Conservation (phyloP, 2,888 invertebrate species). For the Aphodius granarius region DNA sequence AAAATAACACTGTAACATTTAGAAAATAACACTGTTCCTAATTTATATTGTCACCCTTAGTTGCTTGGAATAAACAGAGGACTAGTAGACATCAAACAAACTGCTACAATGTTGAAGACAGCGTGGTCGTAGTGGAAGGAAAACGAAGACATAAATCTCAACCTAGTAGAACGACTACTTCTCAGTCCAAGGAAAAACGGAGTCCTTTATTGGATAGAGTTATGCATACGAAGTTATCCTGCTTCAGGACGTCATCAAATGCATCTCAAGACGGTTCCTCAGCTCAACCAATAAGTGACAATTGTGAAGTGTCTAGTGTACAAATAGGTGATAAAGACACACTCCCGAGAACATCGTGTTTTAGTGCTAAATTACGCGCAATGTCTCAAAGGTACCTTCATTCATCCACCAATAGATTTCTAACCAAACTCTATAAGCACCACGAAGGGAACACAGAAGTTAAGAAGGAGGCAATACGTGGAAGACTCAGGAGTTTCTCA, state of each 20-base stretch:
- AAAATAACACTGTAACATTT: slow-evolving; percentile 3
- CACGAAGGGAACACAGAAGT: slow-evolving; percentile 50
- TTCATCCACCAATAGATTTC: slow-evolving; percentile 68
- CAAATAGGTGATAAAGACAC: slow-evolving; percentile 32
- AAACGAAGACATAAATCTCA: slow-evolving; percentile 57
- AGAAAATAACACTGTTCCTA: too few species aligned
- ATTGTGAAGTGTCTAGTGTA: slow-evolving; percentile 5
- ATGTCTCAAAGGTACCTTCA: slow-evolving; percentile 75
- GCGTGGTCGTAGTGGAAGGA: slow-evolving; percentile 62
- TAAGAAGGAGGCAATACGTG: slow-evolving; percentile 50
- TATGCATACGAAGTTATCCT: slow-evolving; percentile 70
- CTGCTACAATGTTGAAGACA: slow-evolving; percentile 67
- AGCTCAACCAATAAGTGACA: slow-evolving; percentile 1
- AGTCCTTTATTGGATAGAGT: slow-evolving; percentile 72
- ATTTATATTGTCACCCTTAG: slow-evolving; percentile 65
- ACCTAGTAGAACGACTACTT: slow-evolving; percentile 51
- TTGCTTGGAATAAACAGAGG: slow-evolving; percentile 64
- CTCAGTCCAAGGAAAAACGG: slow-evolving; percentile 64
- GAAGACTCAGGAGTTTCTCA: slow-evolving; percentile 70
- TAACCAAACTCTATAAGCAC: slow-evolving; percentile 67
- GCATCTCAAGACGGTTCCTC: slow-evolving; percentile 52
- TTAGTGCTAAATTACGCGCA: slow-evolving; percentile 69
- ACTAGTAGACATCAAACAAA: slow-evolving; percentile 67
- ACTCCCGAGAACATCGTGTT: slow-evolving; percentile 58
- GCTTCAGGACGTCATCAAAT: slow-evolving; percentile 64